Evolutionary conservation across 2,113 vertebrate genomes (phyloP).

Genomic region (Collichthys lucidus): DNA sequence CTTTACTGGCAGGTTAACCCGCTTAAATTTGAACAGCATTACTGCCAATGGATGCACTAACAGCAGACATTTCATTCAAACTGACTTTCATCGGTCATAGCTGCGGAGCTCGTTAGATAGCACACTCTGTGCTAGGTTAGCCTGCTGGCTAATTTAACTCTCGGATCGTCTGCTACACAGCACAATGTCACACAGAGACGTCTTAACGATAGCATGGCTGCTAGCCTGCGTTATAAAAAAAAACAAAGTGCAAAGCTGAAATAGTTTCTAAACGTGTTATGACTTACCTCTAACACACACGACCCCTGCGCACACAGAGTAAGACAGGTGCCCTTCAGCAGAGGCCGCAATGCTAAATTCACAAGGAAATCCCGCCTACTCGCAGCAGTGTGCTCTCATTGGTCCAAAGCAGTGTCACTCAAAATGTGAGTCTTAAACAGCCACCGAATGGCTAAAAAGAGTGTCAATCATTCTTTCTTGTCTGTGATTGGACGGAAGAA

Average conservation of each 20-base stretch:
- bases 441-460: not conserved
- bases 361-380: slow-evolving; percentile 74
- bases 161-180: not conserved
- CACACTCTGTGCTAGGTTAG: slow-evolving; percentile 21
- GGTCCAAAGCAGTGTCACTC: slow-evolving; percentile 36
- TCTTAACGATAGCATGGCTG: rapidly evolving
- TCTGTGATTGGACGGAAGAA: slow-evolving; percentile 64
- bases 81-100: slow-evolving; percentile 23
- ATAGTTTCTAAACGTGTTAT: rapidly evolving
- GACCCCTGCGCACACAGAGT: slow-evolving; percentile 38
- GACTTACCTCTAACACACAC: slow-evolving; percentile 71
- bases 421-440: rapidly evolving
- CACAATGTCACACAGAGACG: rapidly evolving
- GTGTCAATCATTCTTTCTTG: slow-evolving; percentile 39
- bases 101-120: not conserved
- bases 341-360: slow-evolving; percentile 61
- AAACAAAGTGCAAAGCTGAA: rapidly evolving
- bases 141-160: not conserved
- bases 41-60: not conserved
- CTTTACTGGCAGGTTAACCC: not conserved
- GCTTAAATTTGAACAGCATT: rapidly evolving
- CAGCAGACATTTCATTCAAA: not conserved
- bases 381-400: rapidly evolving
- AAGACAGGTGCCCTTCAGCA: slow-evolving; percentile 81
- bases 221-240: rapidly evolving